Evolutionary conservation across 2,888 invertebrate species (phyloP).

Genomic region (Aphodius sticticus): DNA sequence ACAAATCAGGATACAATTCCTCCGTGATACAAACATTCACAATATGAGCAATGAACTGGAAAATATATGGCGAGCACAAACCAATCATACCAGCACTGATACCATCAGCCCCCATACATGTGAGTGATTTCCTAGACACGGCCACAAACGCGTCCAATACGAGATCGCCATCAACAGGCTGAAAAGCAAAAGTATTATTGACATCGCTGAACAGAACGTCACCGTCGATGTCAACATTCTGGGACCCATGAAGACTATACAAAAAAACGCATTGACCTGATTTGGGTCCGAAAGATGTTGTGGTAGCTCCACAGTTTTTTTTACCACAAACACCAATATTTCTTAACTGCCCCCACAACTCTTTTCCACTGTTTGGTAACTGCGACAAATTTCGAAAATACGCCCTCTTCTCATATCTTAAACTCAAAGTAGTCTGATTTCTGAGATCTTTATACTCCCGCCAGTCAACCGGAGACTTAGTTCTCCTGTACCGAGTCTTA

Average conservation of each 20-base stretch:
- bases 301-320: neutral
- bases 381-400: neutral
- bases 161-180: too few species aligned
- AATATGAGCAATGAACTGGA: too few species aligned
- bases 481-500: neutral
- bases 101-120: too few species aligned
- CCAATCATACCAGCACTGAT: too few species aligned
- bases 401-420: neutral
- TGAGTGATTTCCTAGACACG: too few species aligned
- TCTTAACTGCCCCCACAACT: neutral
- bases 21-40: too few species aligned
- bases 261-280: neutral
- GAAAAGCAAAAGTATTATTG: neutral
- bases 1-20: too few species aligned
- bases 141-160: too few species aligned
- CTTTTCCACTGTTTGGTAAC: neutral
- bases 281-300: neutral
- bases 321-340: neutral
- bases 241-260: neutral
- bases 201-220: neutral
- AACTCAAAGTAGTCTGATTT: neutral
- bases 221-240: neutral
- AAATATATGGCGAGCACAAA: too few species aligned
- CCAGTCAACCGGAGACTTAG: neutral
- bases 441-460: neutral